These are phyloP conservation scores for Hedya salicella DNA, from an alignment of 2,888 invertebrate genomes.

Conservation along the genomic window DNA sequence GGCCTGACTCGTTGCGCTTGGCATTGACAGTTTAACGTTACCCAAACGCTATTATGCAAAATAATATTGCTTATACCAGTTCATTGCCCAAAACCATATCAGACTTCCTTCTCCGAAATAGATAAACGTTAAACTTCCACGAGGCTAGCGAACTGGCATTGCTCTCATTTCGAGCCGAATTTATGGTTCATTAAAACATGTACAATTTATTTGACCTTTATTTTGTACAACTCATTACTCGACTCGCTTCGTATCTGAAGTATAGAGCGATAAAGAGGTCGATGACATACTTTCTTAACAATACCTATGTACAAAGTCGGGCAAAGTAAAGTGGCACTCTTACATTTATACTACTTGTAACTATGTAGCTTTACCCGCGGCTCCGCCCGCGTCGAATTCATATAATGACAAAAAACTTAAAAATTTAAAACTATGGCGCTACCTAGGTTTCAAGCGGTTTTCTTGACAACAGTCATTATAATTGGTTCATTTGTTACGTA, in stretches of 20 bases:
- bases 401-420: too few species aligned
- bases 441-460: too few species aligned
- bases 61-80: not conserved
- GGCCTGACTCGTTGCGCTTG: too few species aligned
- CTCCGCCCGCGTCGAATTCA: too few species aligned
- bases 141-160: constrained; percentile 21
- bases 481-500: too few species aligned
- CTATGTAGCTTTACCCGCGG: too few species aligned
- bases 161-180: constrained; percentile 1
- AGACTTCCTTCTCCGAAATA: constrained; percentile 20
- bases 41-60: not conserved
- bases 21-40: too few species aligned
- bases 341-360: too few species aligned
- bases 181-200: constrained; percentile 8
- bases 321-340: too few species aligned
- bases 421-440: too few species aligned
- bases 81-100: constrained; percentile 8
- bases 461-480: too few species aligned
- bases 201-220: constrained; percentile 34
- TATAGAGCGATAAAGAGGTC: constrained; percentile 9
- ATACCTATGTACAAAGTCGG: not conserved
- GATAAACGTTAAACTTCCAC: not conserved
- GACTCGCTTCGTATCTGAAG: not conserved
- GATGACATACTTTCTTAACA: constrained; percentile 14
- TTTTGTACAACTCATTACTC: not conserved